A percentile compares a stretch with the other conserved stretches of the same genome.
Conservation (phyloP, 1,140 invertebrate genomes). For the Bacillus rossius region DNA sequence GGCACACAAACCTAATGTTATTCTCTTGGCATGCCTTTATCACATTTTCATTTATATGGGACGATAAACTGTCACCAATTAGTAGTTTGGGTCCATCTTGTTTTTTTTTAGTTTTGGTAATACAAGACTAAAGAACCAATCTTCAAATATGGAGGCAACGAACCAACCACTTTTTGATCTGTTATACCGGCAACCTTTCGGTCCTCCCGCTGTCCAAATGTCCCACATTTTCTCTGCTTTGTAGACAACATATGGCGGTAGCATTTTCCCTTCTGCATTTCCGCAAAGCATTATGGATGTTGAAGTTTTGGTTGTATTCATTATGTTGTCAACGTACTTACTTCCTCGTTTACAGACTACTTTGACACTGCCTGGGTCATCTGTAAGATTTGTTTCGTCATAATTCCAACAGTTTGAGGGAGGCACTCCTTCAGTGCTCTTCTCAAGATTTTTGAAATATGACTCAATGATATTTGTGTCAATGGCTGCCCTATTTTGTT, state of each 20-base stretch:
- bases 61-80: not conserved
- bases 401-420: too few species aligned
- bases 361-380: constrained; percentile 51
- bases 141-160: not conserved
- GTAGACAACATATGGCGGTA: constrained; percentile 1
- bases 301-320: constrained; percentile 23
- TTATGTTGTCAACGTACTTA: not conserved
- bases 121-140: not conserved
- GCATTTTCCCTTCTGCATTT: constrained; percentile 13
- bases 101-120: constrained; percentile 1
- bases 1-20: too few species aligned
- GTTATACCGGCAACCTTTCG: not conserved
- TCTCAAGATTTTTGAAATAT: too few species aligned
- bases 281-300: constrained; percentile 24
- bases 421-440: too few species aligned
- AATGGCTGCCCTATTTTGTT: too few species aligned
- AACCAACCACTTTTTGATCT: constrained; percentile 3
- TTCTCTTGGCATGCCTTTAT: too few species aligned
- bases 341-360: not conserved
- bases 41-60: too few species aligned
- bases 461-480: too few species aligned
- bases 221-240: not conserved
- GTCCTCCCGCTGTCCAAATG: not conserved
- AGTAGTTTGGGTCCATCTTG: not conserved
- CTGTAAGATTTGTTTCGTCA: too few species aligned